Evolutionary conservation across 1,140 invertebrate species (phyloP), one percentile per base, ranked within the genome.

Genomic region (Onthophagus taurus): DNA sequence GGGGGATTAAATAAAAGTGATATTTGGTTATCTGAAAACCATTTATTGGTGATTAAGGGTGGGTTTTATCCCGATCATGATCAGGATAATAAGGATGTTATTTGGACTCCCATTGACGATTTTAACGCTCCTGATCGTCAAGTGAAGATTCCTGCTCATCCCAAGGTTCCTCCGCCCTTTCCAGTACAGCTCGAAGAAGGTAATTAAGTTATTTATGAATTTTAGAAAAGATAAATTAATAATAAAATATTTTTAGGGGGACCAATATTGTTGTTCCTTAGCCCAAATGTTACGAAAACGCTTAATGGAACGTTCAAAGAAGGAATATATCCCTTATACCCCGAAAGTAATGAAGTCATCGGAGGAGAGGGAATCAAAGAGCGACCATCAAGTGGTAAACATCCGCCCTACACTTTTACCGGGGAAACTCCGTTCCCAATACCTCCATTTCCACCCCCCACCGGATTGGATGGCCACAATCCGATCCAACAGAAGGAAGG

Each of bases 11-110:
- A 81, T 50, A 76, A 82, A 51, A 80, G 89, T 31, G 87, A 92
- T 48, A 89, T 92, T 49, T 92, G 87, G 85, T 66, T 91, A 31
- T 83, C 87, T 0, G 88, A 91, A 57, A 87, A 89, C 57, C 87
- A 91, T 59, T 66, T 92, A 20, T 63, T 92, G 9, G 86, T 92
- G 8, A 64, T 91, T 17, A 81, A 78, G 59, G 89, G 89, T 17
- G 87, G 86, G 11, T 66, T 62, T 23, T 78, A 78, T 65, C 75
- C 79, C 5, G 63, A 67, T 2, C 68, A 74, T 36, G 46, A 59
- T 8, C 48, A 50, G 30, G 41, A 48, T n/a, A 52, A 54, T 13
- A 55, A 64, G 13, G 38, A 41, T 6, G 19, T 14, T 26, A 62
- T 70, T 31, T 89, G 85, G 85, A 75, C 77, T 33, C 76, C 85